Base-by-base conservation (phyloP, 2,888 invertebrate genomes). In the Troides oblongomaculatus region DNA sequence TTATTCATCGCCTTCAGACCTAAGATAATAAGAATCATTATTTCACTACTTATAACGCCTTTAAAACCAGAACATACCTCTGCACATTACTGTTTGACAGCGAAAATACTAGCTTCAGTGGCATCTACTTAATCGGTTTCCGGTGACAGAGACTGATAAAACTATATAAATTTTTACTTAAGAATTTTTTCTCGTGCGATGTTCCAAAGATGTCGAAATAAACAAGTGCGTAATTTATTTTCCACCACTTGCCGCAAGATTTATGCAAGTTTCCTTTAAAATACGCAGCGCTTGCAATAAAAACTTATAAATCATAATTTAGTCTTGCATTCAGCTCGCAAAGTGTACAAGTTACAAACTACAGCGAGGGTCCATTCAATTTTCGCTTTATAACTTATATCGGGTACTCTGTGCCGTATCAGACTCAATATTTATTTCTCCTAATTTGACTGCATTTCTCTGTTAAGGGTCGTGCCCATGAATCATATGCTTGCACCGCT, bases 381-480 rank as follows among this genome's bases (percentile, higher is more conserved):
- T 75, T 75, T 74, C 71, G 72, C 74, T 72, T 74, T 73, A 72
- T 72, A 75, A 76, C 72, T 72, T 68, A 74, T 77, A 81, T 81
- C 75, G 77, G 73, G 76, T 78, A 81, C 80, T 80, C 80, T 71
- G 72, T 77, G 78, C 77, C 77, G 77, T 81, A 83, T 84, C 79
- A 79, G 76, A 78, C 75, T 78, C 81, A 76, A 86, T 88, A 86
- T 88, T 89, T 88, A 88, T 87, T 88, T 88, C 87, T 87, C 81
- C 86, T 89, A 90, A 92, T 90, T 91, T 89, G 87, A 89, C 86
- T 88, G 84, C 86, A 89, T 90, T 89, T 90, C 89, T 88, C 80
- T 80, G 79, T 83, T 85, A 78, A 75, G 74, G 78, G 86, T 82
- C 85, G 88, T 83, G 82, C 77, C 79, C 87, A 85, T 90, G 84